Percentiles rank a stretch among this genome's conserved stretches.
Evolutionary conservation across 2,113 vertebrate species (phyloP).

Genomic region (Galemys pyrenaicus): DNA sequence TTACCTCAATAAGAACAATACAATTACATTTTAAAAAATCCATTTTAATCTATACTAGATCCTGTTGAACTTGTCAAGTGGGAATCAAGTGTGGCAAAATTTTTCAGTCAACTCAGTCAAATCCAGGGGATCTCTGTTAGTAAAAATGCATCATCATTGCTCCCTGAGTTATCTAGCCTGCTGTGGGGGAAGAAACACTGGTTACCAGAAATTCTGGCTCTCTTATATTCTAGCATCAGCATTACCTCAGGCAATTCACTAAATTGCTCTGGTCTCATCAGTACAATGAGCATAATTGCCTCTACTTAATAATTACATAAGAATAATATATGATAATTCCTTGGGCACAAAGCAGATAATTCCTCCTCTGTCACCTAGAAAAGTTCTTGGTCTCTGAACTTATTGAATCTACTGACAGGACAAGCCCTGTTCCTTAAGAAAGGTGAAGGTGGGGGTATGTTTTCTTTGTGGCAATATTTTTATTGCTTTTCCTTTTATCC

Average conservation of each 20-base stretch:
- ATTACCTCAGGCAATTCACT: not conserved
- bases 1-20: too few species aligned
- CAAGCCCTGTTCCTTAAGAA: not conserved
- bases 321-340: not conserved
- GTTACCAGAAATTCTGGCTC: not conserved
- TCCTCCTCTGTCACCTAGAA: not conserved
- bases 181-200: not conserved
- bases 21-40: not conserved
- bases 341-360: not conserved
- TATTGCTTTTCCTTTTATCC: not conserved
- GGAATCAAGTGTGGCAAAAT: not conserved
- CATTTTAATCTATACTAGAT: not conserved
- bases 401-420: not conserved
- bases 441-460: not conserved
- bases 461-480: not conserved
- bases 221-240: not conserved
- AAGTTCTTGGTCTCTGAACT: not conserved
- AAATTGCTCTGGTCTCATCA: not conserved
- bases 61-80: not conserved
- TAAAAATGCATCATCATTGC: not conserved
- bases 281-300: not conserved
- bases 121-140: not conserved
- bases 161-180: not conserved
- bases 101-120: not conserved
- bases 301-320: not conserved